Percentiles rank a stretch among this genome's conserved stretches.
Evolutionary conservation across 2,113 vertebrate genomes (phyloP).

Genomic region (Anguilla japonica): DNA sequence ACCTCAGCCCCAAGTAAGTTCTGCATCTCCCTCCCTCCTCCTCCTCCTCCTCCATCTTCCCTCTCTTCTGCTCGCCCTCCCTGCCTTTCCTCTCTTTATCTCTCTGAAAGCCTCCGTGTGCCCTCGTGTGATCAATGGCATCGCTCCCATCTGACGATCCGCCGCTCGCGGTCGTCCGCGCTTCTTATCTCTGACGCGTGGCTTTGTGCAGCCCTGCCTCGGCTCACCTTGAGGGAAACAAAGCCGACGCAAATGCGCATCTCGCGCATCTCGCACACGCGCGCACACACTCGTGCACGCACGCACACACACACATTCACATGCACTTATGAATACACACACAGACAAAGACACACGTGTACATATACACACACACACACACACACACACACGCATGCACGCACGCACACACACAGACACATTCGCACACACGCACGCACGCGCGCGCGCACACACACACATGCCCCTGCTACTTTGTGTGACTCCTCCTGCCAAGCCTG

Average conservation of each 20-base stretch:
- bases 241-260: not conserved
- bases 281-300: not conserved
- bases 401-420: not conserved
- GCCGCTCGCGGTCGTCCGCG: not conserved
- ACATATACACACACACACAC: too few species aligned
- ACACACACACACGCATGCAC: not conserved
- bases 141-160: not conserved
- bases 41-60: conserved; percentile 39
- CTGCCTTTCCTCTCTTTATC: not conserved
- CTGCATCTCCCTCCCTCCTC: not conserved
- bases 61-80: conserved; percentile 26
- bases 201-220: not conserved
- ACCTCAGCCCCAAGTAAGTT: conserved; percentile 84
- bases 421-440: not conserved
- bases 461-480: not conserved
- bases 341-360: too few species aligned
- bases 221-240: not conserved
- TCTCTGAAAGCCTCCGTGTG: not conserved
- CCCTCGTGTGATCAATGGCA: not conserved
- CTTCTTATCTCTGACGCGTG: not conserved
- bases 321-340: too few species aligned
- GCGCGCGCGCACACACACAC: not conserved
- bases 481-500: not conserved
- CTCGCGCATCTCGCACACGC: not conserved
- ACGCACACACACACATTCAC: not conserved